Conservation (phyloP, 2,113 vertebrate genomes). For the Psephotus haematonotus region DNA sequence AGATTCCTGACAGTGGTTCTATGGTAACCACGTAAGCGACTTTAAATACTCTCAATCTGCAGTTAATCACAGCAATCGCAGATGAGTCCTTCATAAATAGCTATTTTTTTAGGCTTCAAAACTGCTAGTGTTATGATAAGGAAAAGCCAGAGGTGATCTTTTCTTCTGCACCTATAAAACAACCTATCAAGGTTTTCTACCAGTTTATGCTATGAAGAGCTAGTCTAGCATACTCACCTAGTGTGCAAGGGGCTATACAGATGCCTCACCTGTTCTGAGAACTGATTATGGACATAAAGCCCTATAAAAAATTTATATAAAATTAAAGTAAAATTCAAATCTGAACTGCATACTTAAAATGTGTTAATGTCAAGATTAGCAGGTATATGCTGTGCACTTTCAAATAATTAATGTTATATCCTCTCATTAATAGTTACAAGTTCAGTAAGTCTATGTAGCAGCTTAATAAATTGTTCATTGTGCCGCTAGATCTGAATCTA, state of each 20-base stretch:
- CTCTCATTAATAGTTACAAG: not conserved
- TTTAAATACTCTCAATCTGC: not conserved
- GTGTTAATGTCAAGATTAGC: not conserved
- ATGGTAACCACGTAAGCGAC: not conserved
- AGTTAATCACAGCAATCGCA: not conserved
- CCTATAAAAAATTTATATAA: not conserved
- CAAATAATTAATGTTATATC: not conserved
- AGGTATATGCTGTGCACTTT: not conserved
- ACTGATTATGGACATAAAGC: not conserved
- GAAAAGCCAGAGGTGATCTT: not conserved
- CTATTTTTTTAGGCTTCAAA: not conserved
- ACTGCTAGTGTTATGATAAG: not conserved
- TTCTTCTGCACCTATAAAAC: not conserved
- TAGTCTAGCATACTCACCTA: accelerated
- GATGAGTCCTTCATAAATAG: not conserved
- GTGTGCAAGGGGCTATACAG: not conserved
- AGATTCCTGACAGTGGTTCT: not conserved
- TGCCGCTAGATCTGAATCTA: not conserved
- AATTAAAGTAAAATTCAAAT: not conserved
- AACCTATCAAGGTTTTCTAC: not conserved
- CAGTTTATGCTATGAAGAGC: not conserved
- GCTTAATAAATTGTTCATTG: not conserved
- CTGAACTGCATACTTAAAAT: not conserved
- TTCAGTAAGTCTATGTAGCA: not conserved
- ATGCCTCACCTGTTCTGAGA: not conserved